Evolutionary conservation across 2,888 invertebrate species (phyloP), one percentile per base, ranked within the genome.

Genomic region (Pristionchus exspectatus): DNA sequence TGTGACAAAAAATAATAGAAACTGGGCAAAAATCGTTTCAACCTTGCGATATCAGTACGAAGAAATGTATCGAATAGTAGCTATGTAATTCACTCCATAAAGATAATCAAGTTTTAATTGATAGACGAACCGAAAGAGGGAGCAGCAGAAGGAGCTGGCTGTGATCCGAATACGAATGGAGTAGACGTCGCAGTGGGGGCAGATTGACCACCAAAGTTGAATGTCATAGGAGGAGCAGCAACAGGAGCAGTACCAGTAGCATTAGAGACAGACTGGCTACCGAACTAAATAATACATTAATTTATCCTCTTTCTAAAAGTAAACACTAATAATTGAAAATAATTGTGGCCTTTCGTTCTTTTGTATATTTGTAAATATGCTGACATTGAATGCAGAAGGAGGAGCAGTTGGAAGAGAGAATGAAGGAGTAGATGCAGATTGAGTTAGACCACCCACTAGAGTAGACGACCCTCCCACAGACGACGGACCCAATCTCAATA

Each of bases 381-480:
- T 33, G 0, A 72, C 87, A n/a, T 87, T 44, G 54, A 87, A 87
- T 54, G 87, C 24, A 18, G 87, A 72, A 16, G 87, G 87, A 69
- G 72, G 72, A 87, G 69, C 72, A 54, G 72, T 33, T 30, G 72
- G 69, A 7, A 44, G 30, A 72, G 87, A 66, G 86, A 86, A 86
- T 7, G 86, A 86, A 27, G 86, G 86, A 18, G 66, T 14, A 63
- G 86, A 86, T 63, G 86, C 63, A 0, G 86, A 86, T 44, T 86
- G 86, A 84, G 84, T 30, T 12, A 84, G 56, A 18, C 44, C 18
- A 63, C 86, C 44, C 18, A 84, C 54, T 0, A 27, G 33, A 56
- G 50, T 54, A 21, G 83, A 50, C 33, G 72, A 72, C 2, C 30
- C 33, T 30, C 72, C 72, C 14, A 2, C 30, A 72, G 72, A 33